Conservation (phyloP, 2,797 vertebrate species). For the Rousettus madagascariensis region DNA sequence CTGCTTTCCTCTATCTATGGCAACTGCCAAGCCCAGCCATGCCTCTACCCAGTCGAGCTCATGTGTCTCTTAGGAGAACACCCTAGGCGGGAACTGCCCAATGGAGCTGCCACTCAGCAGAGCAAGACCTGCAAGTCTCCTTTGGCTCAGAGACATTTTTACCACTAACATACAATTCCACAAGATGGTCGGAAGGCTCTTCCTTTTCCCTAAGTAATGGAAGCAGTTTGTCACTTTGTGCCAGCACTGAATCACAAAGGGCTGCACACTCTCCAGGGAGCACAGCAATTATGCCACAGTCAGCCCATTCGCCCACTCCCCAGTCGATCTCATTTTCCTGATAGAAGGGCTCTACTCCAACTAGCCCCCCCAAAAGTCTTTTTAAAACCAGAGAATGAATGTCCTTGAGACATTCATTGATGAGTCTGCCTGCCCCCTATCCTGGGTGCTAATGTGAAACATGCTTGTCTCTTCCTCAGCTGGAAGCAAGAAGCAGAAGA, state of each 20-base stretch:
- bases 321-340: background rate
- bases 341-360: background rate
- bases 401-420: background rate
- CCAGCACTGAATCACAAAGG: background rate
- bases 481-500: constrained; percentile 84
- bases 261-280: background rate
- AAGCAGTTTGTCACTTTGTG: background rate
- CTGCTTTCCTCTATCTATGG: background rate
- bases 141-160: constrained; percentile 55
- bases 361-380: background rate
- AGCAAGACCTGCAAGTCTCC: background rate
- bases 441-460: background rate
- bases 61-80: background rate
- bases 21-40: background rate
- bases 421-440: background rate
- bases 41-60: background rate
- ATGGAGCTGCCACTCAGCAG: background rate
- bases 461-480: constrained; percentile 51
- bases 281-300: background rate
- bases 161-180: constrained; percentile 50
- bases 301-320: background rate
- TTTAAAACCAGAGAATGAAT: background rate
- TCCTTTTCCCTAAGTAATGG: background rate
- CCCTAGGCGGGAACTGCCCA: background rate
- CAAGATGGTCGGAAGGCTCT: background rate